phyloP scores from a whole-genome alignment of 2,113 vertebrate species.

The Platichthys stellatus region DNA sequence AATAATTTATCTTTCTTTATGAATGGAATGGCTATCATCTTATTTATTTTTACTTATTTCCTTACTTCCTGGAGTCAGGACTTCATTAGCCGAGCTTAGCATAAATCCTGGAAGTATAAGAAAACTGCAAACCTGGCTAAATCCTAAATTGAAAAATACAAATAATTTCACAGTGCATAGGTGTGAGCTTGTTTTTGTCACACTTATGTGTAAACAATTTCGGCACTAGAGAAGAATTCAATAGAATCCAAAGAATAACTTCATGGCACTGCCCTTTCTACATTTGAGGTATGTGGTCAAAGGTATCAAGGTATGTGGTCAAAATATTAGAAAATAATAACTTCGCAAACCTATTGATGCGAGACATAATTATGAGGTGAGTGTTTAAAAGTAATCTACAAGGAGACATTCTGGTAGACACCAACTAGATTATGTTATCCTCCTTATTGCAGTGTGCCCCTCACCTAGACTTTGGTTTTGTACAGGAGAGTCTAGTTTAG shows the following conservation, averaged over 20 bases:
- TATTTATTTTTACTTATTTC: neutral
- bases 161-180: neutral
- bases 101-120: neutral
- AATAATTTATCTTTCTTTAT: neutral
- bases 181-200: neutral
- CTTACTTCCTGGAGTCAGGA: neutral
- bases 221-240: neutral
- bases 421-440: no score
- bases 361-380: no score
- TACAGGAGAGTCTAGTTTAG: no score
- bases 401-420: no score
- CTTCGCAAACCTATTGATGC: no score
- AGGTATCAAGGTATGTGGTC: no score
- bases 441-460: no score
- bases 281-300: no score
- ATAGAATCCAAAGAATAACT: neutral
- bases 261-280: no score
- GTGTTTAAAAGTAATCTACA: no score
- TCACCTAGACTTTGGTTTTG: no score
- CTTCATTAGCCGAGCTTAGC: neutral
- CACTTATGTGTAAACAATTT: neutral
- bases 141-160: neutral
- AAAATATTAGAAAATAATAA: no score
- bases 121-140: neutral
- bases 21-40: neutral